Base-by-base conservation (phyloP, 2,888 invertebrate genomes). In the Pristionchus mayeri region DNA sequence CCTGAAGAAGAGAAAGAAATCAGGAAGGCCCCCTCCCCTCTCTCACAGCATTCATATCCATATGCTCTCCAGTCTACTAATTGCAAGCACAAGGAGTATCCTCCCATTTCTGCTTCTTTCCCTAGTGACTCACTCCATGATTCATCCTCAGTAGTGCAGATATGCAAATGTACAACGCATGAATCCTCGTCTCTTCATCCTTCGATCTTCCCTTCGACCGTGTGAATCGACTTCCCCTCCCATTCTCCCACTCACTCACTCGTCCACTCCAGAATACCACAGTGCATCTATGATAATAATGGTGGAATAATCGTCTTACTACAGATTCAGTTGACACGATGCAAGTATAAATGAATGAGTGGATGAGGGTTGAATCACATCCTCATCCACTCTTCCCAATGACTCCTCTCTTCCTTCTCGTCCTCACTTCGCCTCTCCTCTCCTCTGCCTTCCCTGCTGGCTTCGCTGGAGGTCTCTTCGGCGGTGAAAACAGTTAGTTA, bases 381-480 rank as follows among this genome's bases (percentile, higher is more conserved):
- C 67, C 40, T 40, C 40, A 40, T 71, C 71, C 40, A 7, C 40
- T 40, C 71, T 44, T 30, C 3, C 2, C n/a, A 71, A 71, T 44
- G 40, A 24, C 71, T 44, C 71, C 40, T 24, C 6, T 37, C 71
- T 34, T 63, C 71, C 71, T 40, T 71, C 71, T 71, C n/a, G 1
- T 71, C 40, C 71, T 40, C 44, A 24, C 13, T 63, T 63, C 63
- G 30, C 37, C 63, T 63, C 63, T 63, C 34, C 63, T 63, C 34
- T 63, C 63, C 21, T 34, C 34, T 34, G 34, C 63, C 34, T 34
- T 63, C 34, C 63, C 63, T 18, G n/a, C n/a, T n/a, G 27, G 27
- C 63, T 27, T 63, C 34, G 34, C 34, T 30, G 63, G 63, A 63
- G 34, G 63, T 34, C 63, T 63, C 63, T 63, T 63, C 34, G 63